A percentile compares a stretch with the other conserved stretches of the same genome.
Conservation (phyloP, 2,113 vertebrate genomes). For the Galemys pyrenaicus region DNA sequence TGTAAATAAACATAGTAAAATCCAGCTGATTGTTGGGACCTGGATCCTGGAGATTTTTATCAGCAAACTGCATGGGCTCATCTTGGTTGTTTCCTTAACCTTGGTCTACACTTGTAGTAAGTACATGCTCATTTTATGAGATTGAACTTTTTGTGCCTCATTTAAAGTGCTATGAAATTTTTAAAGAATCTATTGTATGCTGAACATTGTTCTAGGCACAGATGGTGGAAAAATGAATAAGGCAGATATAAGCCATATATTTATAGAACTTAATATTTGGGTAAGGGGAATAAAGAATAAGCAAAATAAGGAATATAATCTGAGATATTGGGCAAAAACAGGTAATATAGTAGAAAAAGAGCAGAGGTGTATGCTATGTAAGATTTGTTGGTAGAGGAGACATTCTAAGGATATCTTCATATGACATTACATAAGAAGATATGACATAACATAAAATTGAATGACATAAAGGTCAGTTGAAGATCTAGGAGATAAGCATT, state of each 20-base stretch:
- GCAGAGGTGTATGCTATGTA: neutral
- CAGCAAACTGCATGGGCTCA: neutral
- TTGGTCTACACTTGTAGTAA: neutral
- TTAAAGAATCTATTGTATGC: neutral
- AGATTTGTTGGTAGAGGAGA: neutral
- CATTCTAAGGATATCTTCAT: neutral
- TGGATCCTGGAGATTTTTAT: neutral
- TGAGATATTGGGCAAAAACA: neutral
- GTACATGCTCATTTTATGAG: neutral
- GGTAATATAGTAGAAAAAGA: neutral
- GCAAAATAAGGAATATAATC: neutral
- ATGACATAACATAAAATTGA: neutral
- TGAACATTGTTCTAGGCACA: neutral
- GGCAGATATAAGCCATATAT: neutral
- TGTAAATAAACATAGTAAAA: neutral
- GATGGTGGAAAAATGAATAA: neutral
- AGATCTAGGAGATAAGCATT: neutral
- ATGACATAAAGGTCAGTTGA: neutral
- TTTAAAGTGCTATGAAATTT: neutral
- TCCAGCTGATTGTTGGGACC: neutral
- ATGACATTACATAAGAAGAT: neutral
- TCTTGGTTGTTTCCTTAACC: neutral
- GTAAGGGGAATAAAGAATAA: neutral
- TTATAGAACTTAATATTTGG: neutral
- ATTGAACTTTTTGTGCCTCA: neutral